phyloP scores from a whole-genome alignment of 1,140 invertebrate species.

The Formica selysi region DNA sequence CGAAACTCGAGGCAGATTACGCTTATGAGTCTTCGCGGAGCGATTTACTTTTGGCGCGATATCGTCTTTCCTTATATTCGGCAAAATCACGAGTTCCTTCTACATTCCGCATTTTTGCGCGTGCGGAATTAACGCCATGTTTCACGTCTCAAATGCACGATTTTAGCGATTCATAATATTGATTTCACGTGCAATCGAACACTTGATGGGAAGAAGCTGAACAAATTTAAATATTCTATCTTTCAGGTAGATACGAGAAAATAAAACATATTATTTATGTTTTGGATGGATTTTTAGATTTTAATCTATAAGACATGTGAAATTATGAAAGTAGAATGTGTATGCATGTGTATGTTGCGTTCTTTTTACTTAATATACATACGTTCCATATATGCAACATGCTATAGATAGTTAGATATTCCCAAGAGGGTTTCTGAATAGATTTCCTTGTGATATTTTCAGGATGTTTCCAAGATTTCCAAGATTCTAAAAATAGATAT shows the following conservation, averaged over 20 bases:
- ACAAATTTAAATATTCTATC: constrained; percentile 32
- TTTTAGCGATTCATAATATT: neutral
- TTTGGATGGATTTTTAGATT: neutral
- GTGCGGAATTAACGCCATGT: neutral
- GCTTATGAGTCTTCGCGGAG: constrained; percentile 61
- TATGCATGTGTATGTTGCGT: too few species aligned
- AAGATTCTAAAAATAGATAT: too few species aligned
- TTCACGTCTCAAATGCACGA: neutral
- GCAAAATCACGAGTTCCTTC: constrained; percentile 49
- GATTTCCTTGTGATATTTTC: neutral
- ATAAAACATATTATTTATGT: neutral
- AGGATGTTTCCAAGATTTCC: too few species aligned
- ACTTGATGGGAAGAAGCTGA: neutral
- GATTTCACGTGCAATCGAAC: neutral
- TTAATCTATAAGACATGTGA: neutral
- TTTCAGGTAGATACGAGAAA: neutral
- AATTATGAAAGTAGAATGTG: neutral
- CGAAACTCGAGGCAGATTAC: constrained; percentile 48
- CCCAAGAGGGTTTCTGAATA: neutral
- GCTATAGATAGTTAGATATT: neutral
- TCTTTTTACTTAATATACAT: neutral
- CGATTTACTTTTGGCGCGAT: constrained; percentile 67
- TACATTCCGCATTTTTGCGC: neutral
- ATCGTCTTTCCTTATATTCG: constrained; percentile 53
- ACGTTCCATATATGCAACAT: neutral